phyloP scores from a whole-genome alignment of 2,797 vertebrate genomes.

The Periparus ater region DNA sequence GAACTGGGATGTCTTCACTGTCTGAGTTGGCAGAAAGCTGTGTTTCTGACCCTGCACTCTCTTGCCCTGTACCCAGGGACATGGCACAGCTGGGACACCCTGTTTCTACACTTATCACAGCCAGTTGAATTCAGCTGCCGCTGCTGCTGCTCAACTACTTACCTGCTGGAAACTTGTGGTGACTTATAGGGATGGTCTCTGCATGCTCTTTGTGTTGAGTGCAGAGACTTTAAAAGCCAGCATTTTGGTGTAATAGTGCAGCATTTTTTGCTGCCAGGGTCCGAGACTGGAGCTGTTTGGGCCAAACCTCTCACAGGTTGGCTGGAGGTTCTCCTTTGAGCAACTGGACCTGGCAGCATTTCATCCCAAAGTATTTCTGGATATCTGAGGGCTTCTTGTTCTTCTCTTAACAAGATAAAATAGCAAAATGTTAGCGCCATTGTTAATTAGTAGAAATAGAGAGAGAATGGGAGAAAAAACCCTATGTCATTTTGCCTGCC shows the following conservation, averaged over 20 bases:
- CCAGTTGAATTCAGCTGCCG: background rate
- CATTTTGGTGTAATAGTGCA: background rate
- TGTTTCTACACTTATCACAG: fast-evolving
- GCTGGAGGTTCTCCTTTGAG: background rate
- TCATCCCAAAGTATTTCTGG: background rate
- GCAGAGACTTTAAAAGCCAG: background rate
- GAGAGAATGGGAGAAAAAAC: background rate
- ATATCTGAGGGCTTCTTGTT: background rate
- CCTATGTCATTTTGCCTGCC: background rate
- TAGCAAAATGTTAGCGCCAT: background rate
- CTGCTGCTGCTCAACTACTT: background rate
- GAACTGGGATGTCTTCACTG: background rate
- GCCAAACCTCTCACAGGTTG: background rate
- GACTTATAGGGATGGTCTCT: background rate
- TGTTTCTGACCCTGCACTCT: background rate
- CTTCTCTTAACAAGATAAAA: background rate
- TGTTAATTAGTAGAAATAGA: background rate
- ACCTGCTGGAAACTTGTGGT: background rate
- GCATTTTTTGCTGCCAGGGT: background rate
- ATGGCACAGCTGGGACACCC: background rate
- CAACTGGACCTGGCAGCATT: background rate
- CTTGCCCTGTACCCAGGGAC: background rate
- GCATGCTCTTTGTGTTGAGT: background rate
- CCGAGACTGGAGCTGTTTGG: background rate
- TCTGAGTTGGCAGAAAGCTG: background rate